Conservation (phyloP, 1,140 invertebrate species). For the Myzus persicae region DNA sequence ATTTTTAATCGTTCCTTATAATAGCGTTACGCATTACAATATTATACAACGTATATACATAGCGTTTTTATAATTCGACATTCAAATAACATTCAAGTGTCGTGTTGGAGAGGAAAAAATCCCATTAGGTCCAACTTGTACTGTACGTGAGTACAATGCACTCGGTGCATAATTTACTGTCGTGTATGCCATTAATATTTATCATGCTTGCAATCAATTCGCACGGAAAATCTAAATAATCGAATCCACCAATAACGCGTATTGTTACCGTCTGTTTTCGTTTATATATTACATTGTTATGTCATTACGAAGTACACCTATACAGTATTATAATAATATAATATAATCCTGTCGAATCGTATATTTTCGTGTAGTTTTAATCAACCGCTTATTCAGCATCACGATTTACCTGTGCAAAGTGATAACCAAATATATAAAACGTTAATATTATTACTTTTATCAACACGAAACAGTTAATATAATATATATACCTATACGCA, state of each 20-base stretch:
- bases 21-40: not conserved
- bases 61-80: not conserved
- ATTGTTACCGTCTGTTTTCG: not conserved
- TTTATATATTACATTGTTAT: not conserved
- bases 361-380: not conserved
- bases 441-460: no score
- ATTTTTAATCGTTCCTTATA: not conserved
- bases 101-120: not conserved
- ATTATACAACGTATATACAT: not conserved
- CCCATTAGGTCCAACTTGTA: not conserved
- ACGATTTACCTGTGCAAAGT: no score
- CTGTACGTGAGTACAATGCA: not conserved
- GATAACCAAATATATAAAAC: no score
- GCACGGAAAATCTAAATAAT: not conserved
- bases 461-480: no score
- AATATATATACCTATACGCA: not conserved
- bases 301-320: not conserved
- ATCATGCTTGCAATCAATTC: not conserved
- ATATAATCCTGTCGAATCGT: not conserved
- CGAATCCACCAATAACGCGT: not conserved
- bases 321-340: no score
- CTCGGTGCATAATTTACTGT: not conserved
- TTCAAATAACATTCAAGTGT: conserved; percentile 25
- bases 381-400: not conserved
- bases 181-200: not conserved